Conservation (phyloP, 2,113 vertebrate genomes). For the Passer montanus region DNA sequence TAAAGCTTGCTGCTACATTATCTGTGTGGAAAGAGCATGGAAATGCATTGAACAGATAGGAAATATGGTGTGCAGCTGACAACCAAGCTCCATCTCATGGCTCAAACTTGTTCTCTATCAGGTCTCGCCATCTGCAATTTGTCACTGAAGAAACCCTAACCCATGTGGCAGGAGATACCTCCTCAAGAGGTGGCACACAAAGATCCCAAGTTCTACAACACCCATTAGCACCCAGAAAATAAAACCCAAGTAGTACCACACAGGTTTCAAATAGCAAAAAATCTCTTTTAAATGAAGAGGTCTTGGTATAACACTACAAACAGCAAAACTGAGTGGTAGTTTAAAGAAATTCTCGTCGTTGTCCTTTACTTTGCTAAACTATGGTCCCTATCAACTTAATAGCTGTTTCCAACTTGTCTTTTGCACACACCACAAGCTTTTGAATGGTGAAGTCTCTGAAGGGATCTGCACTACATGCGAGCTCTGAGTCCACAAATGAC, state of each 20-base stretch:
- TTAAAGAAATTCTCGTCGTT: background rate
- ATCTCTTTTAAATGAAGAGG: background rate
- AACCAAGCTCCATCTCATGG: background rate
- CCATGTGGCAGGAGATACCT: background rate
- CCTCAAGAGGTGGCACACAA: background rate
- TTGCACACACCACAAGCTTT: background rate
- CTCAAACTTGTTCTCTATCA: background rate
- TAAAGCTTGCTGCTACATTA: background rate
- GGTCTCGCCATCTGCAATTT: background rate
- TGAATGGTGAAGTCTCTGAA: background rate
- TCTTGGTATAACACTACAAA: background rate
- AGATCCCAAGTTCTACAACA: background rate
- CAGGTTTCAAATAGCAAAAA: background rate
- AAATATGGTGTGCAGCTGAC: background rate
- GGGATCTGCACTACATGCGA: background rate
- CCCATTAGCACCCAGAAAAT: background rate
- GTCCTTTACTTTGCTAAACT: background rate
- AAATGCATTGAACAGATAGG: background rate
- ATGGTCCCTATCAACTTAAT: background rate
- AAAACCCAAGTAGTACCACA: background rate
- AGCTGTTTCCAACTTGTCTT: background rate
- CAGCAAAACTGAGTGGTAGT: background rate
- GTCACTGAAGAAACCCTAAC: background rate
- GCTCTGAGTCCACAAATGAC: background rate
- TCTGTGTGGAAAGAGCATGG: background rate